A percentile compares a stretch with the other conserved stretches of the same genome.
Evolutionary conservation across 2,888 invertebrate genomes (phyloP).

Genomic region (Limnephilus auricula): DNA sequence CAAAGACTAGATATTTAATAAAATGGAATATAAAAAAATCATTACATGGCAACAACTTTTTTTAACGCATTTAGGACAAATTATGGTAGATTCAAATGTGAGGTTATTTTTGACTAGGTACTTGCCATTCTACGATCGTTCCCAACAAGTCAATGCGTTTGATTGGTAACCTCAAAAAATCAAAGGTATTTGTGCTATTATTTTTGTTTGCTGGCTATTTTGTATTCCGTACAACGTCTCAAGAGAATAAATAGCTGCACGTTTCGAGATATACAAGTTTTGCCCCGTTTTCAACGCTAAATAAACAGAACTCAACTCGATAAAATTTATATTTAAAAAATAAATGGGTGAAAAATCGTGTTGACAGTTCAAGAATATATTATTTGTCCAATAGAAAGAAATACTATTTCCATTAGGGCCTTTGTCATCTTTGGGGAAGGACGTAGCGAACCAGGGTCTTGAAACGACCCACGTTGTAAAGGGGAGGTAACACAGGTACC

Average conservation of each 20-base stretch:
- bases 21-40: no score
- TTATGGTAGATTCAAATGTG: no score
- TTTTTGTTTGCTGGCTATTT: neutral
- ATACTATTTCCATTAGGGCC: no score
- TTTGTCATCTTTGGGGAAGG: no score
- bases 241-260: conserved; percentile 6
- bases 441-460: no score
- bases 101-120: neutral
- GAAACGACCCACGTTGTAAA: no score
- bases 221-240: neutral
- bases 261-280: neutral
- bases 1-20: no score
- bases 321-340: neutral
- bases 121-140: neutral
- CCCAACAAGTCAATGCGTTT: neutral
- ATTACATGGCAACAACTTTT: no score
- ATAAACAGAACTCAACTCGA: neutral
- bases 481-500: no score
- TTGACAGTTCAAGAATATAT: neutral
- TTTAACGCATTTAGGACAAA: no score
- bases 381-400: no score
- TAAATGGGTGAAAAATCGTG: neutral
- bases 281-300: neutral
- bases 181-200: neutral
- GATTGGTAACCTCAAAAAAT: neutral